Percentiles rank a stretch among this genome's conserved stretches.
These are phyloP conservation scores for Lathamus discolor DNA, from an alignment of 2,113 vertebrate genomes.

Conservation along the genomic window DNA sequence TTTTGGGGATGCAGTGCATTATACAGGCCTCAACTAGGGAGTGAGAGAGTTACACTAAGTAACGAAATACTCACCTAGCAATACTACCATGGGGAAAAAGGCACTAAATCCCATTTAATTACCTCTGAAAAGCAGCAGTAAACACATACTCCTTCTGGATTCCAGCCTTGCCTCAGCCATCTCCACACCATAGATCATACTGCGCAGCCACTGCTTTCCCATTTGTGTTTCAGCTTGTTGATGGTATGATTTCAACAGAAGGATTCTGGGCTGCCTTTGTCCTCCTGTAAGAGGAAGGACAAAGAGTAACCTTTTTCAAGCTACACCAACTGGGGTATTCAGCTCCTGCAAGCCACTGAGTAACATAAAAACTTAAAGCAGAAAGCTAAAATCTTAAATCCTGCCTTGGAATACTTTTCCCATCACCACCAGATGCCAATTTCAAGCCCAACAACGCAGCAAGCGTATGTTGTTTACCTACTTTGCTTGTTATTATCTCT, in stretches of 20 bases:
- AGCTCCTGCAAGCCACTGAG: not conserved
- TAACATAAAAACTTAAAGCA: not conserved
- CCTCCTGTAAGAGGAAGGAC: not conserved
- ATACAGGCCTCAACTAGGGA: not conserved
- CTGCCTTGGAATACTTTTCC: not conserved
- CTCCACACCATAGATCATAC: accelerated
- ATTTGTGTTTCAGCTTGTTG: not conserved
- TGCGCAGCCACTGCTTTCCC: accelerated
- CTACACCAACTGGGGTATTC: not conserved
- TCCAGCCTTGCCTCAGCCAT: not conserved
- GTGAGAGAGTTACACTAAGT: not conserved
- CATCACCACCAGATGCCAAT: not conserved
- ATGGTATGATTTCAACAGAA: accelerated
- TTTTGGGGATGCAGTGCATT: not conserved
- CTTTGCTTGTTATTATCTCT: not conserved
- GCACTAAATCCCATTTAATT: not conserved
- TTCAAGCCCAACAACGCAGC: not conserved
- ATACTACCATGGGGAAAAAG: not conserved
- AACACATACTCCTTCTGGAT: not conserved
- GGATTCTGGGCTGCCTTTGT: not conserved
- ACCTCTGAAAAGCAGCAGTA: not conserved
- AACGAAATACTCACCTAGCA: accelerated
- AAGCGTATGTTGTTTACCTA: not conserved
- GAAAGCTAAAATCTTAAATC: not conserved
- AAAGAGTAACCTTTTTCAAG: not conserved